phyloP scores from a whole-genome alignment of 2,113 vertebrate species.

The Gavialis gangeticus region DNA sequence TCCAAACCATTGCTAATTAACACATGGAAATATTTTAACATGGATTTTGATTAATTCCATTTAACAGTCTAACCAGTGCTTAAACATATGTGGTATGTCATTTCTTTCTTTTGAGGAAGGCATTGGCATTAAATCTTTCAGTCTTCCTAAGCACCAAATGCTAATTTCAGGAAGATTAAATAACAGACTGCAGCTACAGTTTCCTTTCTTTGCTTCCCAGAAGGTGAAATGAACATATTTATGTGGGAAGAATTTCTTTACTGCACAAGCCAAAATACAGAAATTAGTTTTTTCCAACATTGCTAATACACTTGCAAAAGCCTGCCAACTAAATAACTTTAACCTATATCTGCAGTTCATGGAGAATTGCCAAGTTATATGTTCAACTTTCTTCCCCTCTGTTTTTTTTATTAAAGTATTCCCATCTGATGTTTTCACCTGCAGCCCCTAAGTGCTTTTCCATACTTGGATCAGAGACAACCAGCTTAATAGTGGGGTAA shows the following conservation, averaged over 20 bases:
- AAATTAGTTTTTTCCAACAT: slow-evolving; percentile 25
- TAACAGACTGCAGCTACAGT: slow-evolving; percentile 62
- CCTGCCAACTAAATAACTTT: slow-evolving; percentile 66
- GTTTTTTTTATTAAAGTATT: slow-evolving; percentile 49
- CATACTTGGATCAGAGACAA: slow-evolving; percentile 34
- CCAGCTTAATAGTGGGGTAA: background rate
- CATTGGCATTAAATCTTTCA: slow-evolving; percentile 69
- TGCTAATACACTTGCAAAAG: slow-evolving; percentile 46
- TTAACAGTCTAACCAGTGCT: slow-evolving; percentile 63
- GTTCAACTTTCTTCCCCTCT: slow-evolving; percentile 55
- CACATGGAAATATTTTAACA: slow-evolving; percentile 72
- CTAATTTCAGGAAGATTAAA: slow-evolving; percentile 74
- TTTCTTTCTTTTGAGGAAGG: slow-evolving; percentile 60
- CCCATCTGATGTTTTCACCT: slow-evolving; percentile 64
- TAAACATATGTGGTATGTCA: slow-evolving; percentile 61
- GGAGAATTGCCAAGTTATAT: slow-evolving; percentile 44
- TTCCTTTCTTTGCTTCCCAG: slow-evolving; percentile 69
- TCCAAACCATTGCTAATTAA: slow-evolving; percentile 69
- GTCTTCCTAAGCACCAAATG: slow-evolving; percentile 71
- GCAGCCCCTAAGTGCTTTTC: slow-evolving; percentile 63
- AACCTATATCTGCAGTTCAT: slow-evolving; percentile 56
- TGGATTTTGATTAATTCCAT: slow-evolving; percentile 74
- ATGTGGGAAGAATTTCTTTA: slow-evolving; percentile 64
- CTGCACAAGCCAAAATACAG: slow-evolving; percentile 69
- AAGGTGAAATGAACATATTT: slow-evolving; percentile 75